Conservation (phyloP, 2,888 invertebrate genomes). For the Ormyrus rosae region DNA sequence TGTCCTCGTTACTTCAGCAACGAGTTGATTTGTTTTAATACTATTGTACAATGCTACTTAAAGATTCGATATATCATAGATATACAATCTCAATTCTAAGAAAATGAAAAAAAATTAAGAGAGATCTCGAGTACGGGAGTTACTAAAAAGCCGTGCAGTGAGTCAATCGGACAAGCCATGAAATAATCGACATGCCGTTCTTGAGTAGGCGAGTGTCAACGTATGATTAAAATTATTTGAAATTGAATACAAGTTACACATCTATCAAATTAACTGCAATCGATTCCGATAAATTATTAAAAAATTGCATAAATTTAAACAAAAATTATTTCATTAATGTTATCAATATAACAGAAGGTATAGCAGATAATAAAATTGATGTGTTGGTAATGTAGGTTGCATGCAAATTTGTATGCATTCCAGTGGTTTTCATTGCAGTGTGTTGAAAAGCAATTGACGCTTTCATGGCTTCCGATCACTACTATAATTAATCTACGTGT, state of each 20-base stretch:
- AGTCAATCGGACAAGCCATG: slow-evolving; percentile 41
- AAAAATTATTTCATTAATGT: too few relatives aligned
- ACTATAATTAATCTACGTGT: slow-evolving; percentile 45
- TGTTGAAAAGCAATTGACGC: not conserved
- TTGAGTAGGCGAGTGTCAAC: not conserved
- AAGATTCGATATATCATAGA: slow-evolving; percentile 14
- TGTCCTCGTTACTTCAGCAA: slow-evolving; percentile 12
- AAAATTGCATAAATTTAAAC: too few relatives aligned
- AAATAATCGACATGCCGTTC: slow-evolving; percentile 31
- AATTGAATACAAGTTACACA: too few relatives aligned
- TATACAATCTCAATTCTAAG: slow-evolving; percentile 40
- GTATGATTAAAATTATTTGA: too few relatives aligned
- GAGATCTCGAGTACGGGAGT: slow-evolving; percentile 24
- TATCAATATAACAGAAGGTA: too few relatives aligned
- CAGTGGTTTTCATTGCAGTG: too few relatives aligned
- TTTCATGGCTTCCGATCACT: slow-evolving; percentile 52
- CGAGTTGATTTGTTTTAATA: slow-evolving; percentile 20
- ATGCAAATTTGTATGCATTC: not conserved
- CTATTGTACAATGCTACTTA: slow-evolving; percentile 34
- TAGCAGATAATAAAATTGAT: not conserved
- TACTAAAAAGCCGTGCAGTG: slow-evolving; percentile 55
- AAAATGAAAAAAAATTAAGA: slow-evolving; percentile 38
- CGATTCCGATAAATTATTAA: too few relatives aligned
- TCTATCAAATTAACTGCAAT: too few relatives aligned
- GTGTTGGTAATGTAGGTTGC: not conserved